These are phyloP conservation scores for Trialeurodes vaporariorum DNA, from an alignment of 1,140 invertebrate genomes.

Conservation along the genomic window DNA sequence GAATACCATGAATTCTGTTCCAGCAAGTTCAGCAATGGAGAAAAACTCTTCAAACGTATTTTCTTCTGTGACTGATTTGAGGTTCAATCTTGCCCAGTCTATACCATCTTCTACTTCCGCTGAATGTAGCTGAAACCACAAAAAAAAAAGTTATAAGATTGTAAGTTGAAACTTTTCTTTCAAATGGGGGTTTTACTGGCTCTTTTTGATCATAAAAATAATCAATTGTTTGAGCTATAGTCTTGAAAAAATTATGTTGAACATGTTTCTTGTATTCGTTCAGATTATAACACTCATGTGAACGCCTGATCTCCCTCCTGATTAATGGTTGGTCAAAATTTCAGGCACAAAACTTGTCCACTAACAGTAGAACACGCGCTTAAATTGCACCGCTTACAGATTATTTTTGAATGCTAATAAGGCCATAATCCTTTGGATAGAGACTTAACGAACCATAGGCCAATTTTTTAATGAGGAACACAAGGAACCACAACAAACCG, in stretches of 20 bases:
- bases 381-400: too few species aligned
- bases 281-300: not conserved
- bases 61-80: conserved; percentile 92
- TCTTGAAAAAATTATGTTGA: not conserved
- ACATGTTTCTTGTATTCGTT: not conserved
- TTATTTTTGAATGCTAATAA: too few species aligned
- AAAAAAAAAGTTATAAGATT: conserved; percentile 16
- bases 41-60: conserved; percentile 92
- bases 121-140: conserved; percentile 72
- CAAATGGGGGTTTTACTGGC: not conserved
- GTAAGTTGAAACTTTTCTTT: conserved; percentile 13
- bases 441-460: too few species aligned
- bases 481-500: too few species aligned
- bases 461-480: too few species aligned
- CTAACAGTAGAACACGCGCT: too few species aligned
- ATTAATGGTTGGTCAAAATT: too few species aligned
- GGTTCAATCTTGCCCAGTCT: conserved; percentile 77
- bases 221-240: conserved; percentile 9
- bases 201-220: conserved; percentile 12
- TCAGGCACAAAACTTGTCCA: too few species aligned
- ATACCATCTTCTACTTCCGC: conserved; percentile 79
- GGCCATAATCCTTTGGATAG: too few species aligned
- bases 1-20: conserved; percentile 67
- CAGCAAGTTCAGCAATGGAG: conserved; percentile 82
- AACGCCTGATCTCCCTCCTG: not conserved